Percentiles rank a stretch among this genome's conserved stretches.
Conservation (phyloP, 2,797 vertebrate genomes). For the Hoplostethus mediterraneus region DNA sequence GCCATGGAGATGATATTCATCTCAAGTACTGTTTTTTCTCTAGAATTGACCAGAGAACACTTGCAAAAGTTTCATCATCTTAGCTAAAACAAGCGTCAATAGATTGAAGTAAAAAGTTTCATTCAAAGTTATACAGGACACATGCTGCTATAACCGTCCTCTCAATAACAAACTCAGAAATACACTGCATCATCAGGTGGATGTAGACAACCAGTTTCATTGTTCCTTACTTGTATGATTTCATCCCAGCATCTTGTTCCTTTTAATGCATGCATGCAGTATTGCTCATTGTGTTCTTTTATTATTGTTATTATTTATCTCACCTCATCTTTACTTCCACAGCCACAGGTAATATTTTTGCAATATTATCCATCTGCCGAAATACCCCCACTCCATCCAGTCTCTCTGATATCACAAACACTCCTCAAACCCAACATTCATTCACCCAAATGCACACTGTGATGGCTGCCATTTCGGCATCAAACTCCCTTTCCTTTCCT, state of each 20-base stretch:
- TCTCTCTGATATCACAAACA: slow-evolving; percentile 31
- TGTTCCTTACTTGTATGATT: slow-evolving; percentile 63
- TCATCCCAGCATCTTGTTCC: slow-evolving; percentile 71
- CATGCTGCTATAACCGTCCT: slow-evolving; percentile 28
- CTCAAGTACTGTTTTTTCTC: slow-evolving; percentile 36
- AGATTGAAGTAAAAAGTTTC: background rate
- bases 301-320: slow-evolving; percentile 32
- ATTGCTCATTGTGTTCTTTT: slow-evolving; percentile 58
- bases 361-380: slow-evolving; percentile 49
- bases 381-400: slow-evolving; percentile 23
- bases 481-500: background rate
- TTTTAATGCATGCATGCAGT: slow-evolving; percentile 68
- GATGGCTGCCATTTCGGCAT: slow-evolving; percentile 23
- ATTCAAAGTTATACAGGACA: slow-evolving; percentile 5
- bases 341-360: slow-evolving; percentile 59
- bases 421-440: slow-evolving; percentile 3
- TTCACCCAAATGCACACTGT: slow-evolving; percentile 37
- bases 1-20: slow-evolving; percentile 51
- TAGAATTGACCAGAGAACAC: slow-evolving; percentile 62
- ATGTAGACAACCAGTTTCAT: slow-evolving; percentile 84
- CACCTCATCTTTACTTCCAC: slow-evolving; percentile 50
- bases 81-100: slow-evolving; percentile 68
- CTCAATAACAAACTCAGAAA: slow-evolving; percentile 59
- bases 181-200: slow-evolving; percentile 80
- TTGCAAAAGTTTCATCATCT: slow-evolving; percentile 78